Evolutionary conservation across 2,888 invertebrate genomes (phyloP).

Genomic region (Hartigia nigra): DNA sequence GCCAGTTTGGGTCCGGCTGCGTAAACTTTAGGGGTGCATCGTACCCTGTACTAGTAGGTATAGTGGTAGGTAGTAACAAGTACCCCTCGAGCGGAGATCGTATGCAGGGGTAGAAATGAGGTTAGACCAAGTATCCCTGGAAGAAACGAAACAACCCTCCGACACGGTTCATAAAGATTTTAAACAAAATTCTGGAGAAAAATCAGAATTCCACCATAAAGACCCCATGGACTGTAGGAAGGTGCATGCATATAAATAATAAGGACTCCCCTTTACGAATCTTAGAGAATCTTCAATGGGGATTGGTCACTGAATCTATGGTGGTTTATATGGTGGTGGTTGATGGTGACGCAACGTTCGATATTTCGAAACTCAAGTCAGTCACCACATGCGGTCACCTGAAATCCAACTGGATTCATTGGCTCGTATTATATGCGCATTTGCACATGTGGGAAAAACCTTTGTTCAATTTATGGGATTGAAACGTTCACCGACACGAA

Average conservation of each 20-base stretch:
- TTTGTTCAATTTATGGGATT: slow-evolving; percentile 22
- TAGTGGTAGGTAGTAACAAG: neutral
- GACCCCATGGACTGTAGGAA: slow-evolving; percentile 16
- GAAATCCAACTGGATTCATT: slow-evolving; percentile 41
- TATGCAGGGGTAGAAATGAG: neutral
- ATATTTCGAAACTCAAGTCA: neutral
- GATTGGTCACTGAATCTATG: neutral
- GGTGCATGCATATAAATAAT: slow-evolving; percentile 37
- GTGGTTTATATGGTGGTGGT: neutral
- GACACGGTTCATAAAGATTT: slow-evolving; percentile 64
- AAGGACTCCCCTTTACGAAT: slow-evolving; percentile 13
- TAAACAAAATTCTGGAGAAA: slow-evolving; percentile 60
- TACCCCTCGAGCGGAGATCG: neutral
- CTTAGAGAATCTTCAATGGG: neutral
- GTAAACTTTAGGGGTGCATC: slow-evolving; percentile 51
- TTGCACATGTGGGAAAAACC: slow-evolving; percentile 53
- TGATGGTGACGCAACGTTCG: neutral
- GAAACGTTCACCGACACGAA: slow-evolving; percentile 8
- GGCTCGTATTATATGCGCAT: slow-evolving; percentile 47
- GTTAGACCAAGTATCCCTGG: neutral
- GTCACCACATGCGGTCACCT: slow-evolving; percentile 49
- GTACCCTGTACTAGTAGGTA: slow-evolving; percentile 4
- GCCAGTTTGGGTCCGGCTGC: slow-evolving; percentile 53
- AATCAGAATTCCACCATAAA: slow-evolving; percentile 51
- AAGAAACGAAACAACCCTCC: slow-evolving; percentile 45